Evolutionary conservation across 2,888 invertebrate genomes (phyloP), one percentile per base, ranked within the genome.

Genomic region (Nephrotoma appendiculata): DNA sequence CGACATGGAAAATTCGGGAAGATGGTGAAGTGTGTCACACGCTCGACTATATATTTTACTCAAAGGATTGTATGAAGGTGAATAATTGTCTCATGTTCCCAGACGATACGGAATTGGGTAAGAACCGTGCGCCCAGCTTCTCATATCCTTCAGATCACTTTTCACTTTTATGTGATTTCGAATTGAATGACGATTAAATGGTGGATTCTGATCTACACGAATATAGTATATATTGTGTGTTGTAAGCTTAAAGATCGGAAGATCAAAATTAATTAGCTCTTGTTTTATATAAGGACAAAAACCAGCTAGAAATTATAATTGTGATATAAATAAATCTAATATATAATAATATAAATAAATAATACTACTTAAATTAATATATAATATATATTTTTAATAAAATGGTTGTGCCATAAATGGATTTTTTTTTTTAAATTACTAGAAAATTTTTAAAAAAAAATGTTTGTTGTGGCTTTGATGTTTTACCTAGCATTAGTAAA

Each of bases 141-240:
- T 91, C 92, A 86, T 96, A 96, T 91, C 95, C 96, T 0, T 96
- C 96, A 1, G 96, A 96, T 92, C 96, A 96, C 90, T 94, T 96
- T 89, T 95, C 95, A 0, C 92, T 96, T 87, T 94, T 94, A 86
- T 94, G 94, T 89, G 95, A 95, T 90, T 93, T 95, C 88, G 91
- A 91, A 88, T 87, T 92, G 45, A 43, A 90, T 48, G 89, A 89
- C 45, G 52, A 88, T 84, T 87, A 84, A 71, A 71, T 57, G 5
- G 5, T 5, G 9, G 31, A 9, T 31, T 71, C 31, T 71, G 31
- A 31, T 31, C 31, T 31, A 31, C 31, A 31, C 71, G n/a, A 52
- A 5, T 15, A 52, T n/a, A n/a, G n/a, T n/a, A n/a, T 15, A 15
- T 15, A 52, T 15, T 71, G 11, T 71, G 11, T 71, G 52, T 31